phyloP scores from a whole-genome alignment of 2,888 invertebrate species.

The Hypomecis punctinalis region DNA sequence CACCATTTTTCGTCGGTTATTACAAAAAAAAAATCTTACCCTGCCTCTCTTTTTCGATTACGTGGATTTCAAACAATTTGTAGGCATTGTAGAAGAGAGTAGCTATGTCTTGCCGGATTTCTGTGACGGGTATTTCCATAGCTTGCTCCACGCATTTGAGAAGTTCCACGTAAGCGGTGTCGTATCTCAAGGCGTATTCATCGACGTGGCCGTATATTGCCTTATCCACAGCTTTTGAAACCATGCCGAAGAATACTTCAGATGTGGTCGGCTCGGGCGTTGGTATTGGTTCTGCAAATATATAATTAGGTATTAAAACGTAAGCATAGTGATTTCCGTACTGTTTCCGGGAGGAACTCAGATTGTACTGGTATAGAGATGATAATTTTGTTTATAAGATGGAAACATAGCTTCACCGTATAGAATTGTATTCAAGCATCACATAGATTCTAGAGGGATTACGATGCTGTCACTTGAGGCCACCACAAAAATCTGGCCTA shows the following conservation, averaged over 20 bases:
- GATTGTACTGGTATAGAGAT: too few relatives aligned
- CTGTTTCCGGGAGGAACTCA: too few relatives aligned
- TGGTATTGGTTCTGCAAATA: slow-evolving; percentile 60
- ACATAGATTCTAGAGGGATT: too few relatives aligned
- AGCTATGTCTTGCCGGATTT: slow-evolving; percentile 67
- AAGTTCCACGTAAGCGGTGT: slow-evolving; percentile 73
- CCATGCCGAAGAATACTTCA: slow-evolving; percentile 55
- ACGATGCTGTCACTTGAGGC: too few relatives aligned
- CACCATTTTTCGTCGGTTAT: not conserved
- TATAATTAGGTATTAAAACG: too few relatives aligned
- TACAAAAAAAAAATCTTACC: slow-evolving; percentile 51
- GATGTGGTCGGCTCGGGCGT: slow-evolving; percentile 69
- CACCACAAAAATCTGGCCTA: too few relatives aligned
- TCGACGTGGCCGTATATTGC: slow-evolving; percentile 64
- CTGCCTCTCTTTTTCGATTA: slow-evolving; percentile 66
- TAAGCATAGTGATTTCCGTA: too few relatives aligned
- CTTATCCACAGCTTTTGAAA: slow-evolving; percentile 72
- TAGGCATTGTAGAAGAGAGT: slow-evolving; percentile 62
- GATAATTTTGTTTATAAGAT: too few relatives aligned
- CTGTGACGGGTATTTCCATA: slow-evolving; percentile 75
- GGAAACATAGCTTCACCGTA: too few relatives aligned
- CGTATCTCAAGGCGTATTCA: slow-evolving; percentile 62
- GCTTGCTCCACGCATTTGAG: slow-evolving; percentile 68
- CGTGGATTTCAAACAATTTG: slow-evolving; percentile 62
- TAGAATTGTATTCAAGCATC: too few relatives aligned